A percentile compares a stretch with the other conserved stretches of the same genome.
These are phyloP conservation scores for Callospermophilus lateralis DNA, from an alignment of 2,113 vertebrate genomes.

Conservation along the genomic window DNA sequence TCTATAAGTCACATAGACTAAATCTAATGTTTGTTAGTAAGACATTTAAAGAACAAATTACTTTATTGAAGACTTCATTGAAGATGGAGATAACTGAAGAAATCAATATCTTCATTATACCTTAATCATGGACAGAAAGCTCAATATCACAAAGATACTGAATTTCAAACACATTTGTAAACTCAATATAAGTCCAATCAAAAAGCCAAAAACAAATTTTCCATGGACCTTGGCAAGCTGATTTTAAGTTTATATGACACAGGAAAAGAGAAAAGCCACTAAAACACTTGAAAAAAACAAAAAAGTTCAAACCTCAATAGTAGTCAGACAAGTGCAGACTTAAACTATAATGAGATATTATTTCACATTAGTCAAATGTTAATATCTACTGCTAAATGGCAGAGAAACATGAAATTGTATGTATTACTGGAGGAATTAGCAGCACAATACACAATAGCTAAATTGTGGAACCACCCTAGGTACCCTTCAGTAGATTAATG, in stretches of 20 bases:
- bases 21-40: background rate
- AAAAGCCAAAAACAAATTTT: background rate
- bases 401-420: background rate
- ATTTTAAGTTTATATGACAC: background rate
- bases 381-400: background rate
- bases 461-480: too few species aligned
- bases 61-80: background rate
- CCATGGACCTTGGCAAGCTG: background rate
- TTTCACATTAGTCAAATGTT: conserved; percentile 31
- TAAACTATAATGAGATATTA: background rate
- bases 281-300: background rate
- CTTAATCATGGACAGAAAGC: background rate
- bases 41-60: conserved; percentile 4
- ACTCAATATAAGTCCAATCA: background rate
- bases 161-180: background rate
- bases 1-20: background rate
- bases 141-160: background rate
- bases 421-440: background rate
- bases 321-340: conserved; percentile 2
- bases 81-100: background rate
- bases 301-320: background rate
- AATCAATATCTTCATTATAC: background rate
- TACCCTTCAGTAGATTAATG: too few species aligned
- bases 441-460: too few species aligned
- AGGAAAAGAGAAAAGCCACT: background rate